Percentiles rank a stretch among this genome's conserved stretches.
Evolutionary conservation across 2,797 vertebrate species (phyloP).

Genomic region (Podargus strigoides): DNA sequence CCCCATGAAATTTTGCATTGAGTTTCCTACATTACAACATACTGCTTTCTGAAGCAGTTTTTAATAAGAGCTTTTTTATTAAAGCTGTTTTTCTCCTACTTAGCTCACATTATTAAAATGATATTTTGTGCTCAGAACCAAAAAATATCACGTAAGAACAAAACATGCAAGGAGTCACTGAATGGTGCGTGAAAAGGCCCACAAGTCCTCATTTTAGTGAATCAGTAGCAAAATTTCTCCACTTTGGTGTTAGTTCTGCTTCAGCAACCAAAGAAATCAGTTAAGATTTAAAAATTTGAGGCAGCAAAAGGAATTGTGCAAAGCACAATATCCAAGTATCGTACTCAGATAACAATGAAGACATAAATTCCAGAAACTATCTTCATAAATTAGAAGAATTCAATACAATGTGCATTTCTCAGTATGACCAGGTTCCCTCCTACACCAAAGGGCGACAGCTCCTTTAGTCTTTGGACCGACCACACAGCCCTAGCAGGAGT

Average conservation of each 20-base stretch:
- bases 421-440: neutral
- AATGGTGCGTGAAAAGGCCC: neutral
- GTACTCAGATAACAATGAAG: neutral
- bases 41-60: neutral
- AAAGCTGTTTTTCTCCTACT: neutral
- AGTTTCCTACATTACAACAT: neutral
- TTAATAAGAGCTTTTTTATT: neutral
- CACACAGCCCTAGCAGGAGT: neutral
- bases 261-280: neutral
- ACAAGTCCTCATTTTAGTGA: neutral
- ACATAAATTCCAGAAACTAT: neutral
- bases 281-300: neutral
- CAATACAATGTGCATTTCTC: neutral
- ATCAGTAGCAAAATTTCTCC: neutral
- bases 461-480: neutral
- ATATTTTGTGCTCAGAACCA: neutral
- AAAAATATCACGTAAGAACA: neutral
- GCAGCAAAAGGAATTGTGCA: neutral
- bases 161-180: neutral
- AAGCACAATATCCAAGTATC: neutral
- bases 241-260: neutral
- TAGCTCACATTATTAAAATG: neutral
- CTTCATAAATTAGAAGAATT: neutral
- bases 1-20: neutral
- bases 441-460: rapidly evolving